These are phyloP conservation scores for Torymus tubicola DNA, from an alignment of 2,888 invertebrate species.

Conservation along the genomic window DNA sequence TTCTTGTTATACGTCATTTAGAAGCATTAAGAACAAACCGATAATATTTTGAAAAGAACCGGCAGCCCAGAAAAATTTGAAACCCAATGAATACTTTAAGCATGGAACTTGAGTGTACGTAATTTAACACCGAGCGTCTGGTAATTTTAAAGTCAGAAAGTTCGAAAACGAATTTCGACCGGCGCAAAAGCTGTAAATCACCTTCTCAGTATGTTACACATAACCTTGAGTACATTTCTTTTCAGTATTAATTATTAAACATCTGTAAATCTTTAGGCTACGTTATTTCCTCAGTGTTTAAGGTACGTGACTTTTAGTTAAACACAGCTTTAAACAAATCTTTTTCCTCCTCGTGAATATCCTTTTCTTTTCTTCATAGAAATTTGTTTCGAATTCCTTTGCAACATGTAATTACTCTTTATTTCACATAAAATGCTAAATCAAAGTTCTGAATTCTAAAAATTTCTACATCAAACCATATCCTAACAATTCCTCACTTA, in stretches of 20 bases:
- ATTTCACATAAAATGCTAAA: too few relatives aligned
- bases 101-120: slow-evolving; percentile 7
- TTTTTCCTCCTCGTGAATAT: too few relatives aligned
- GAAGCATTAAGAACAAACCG: too few relatives aligned
- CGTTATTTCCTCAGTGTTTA: neutral
- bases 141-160: slow-evolving; percentile 47
- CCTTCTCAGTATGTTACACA: slow-evolving; percentile 14
- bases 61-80: slow-evolving; percentile 17
- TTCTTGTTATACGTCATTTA: too few relatives aligned
- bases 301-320: slow-evolving; percentile 19
- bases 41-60: too few relatives aligned
- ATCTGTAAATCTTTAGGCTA: slow-evolving; percentile 21
- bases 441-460: too few relatives aligned
- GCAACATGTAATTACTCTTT: too few relatives aligned
- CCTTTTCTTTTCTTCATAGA: too few relatives aligned
- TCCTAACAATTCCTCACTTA: too few relatives aligned
- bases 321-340: neutral
- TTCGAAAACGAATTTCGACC: slow-evolving; percentile 41
- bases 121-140: slow-evolving; percentile 42
- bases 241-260: slow-evolving; percentile 40
- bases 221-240: slow-evolving; percentile 40
- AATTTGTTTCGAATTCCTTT: too few relatives aligned
- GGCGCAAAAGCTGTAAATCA: slow-evolving; percentile 39
- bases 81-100: slow-evolving; percentile 30
- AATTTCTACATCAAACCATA: too few relatives aligned